phyloP scores from a whole-genome alignment of 2,113 vertebrate species.

The Charina bottae region DNA sequence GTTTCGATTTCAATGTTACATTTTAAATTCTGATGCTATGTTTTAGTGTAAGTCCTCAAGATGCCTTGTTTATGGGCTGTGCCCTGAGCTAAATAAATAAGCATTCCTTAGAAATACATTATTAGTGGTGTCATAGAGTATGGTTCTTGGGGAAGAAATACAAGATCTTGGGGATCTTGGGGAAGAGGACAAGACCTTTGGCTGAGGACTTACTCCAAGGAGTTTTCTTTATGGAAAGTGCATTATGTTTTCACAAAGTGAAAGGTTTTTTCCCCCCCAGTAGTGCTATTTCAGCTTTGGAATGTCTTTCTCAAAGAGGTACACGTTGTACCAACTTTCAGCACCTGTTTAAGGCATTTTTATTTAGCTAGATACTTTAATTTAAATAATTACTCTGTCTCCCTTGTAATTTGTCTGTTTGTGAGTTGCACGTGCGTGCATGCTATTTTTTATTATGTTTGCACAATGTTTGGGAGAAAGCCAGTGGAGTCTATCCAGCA shows the following conservation, averaged over 20 bases:
- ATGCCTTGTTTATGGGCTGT: not conserved
- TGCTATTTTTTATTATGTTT: not conserved
- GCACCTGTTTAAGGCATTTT: not conserved
- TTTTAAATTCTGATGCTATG: not conserved
- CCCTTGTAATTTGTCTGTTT: not conserved
- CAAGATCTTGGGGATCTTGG: not conserved
- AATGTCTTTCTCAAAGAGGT: not conserved
- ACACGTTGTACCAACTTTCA: not conserved
- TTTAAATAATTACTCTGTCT: not conserved
- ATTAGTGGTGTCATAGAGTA: not conserved
- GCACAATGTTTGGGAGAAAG: too few species aligned
- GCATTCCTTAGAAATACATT: not conserved
- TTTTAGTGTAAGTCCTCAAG: not conserved
- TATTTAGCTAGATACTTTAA: not conserved
- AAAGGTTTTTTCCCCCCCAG: not conserved
- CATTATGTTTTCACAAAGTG: not conserved
- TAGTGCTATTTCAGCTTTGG: not conserved
- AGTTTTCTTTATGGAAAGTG: not conserved
- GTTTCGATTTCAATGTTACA: not conserved
- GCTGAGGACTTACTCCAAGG: not conserved
- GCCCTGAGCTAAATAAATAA: not conserved
- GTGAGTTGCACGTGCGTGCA: not conserved
- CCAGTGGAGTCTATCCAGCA: not conserved
- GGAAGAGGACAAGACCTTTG: not conserved
- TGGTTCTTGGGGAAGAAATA: not conserved